phyloP scores from a whole-genome alignment of 2,888 invertebrate genomes.

The Platycnemis pennipes region DNA sequence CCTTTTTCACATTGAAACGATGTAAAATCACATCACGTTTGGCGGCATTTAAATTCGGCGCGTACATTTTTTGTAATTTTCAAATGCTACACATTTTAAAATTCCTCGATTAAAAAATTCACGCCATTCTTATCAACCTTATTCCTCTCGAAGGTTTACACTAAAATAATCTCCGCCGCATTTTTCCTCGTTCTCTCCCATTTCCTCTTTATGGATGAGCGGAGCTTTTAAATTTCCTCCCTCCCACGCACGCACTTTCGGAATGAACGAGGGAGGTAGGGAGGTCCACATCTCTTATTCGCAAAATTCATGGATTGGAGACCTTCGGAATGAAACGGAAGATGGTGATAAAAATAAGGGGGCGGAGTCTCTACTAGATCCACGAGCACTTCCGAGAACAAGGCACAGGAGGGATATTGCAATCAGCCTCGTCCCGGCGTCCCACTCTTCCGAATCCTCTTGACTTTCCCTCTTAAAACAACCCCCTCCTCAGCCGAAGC shows the following conservation, averaged over 20 bases:
- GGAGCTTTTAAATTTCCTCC: not conserved
- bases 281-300: not conserved
- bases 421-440: not conserved
- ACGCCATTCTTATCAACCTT: not conserved
- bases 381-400: not conserved
- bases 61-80: too few species aligned
- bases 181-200: too few species aligned
- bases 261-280: not conserved
- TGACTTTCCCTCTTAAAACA: too few species aligned
- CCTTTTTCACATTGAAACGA: too few species aligned
- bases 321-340: not conserved
- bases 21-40: too few species aligned
- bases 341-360: not conserved
- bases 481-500: too few species aligned
- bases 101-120: too few species aligned
- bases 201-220: not conserved
- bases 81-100: too few species aligned
- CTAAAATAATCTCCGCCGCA: too few species aligned
- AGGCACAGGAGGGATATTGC: not conserved
- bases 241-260: not conserved
- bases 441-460: too few species aligned
- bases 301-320: not conserved
- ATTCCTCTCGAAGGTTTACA: not conserved
- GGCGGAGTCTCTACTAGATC: not conserved
- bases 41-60: too few species aligned